Percentiles rank a stretch among this genome's conserved stretches.
Evolutionary conservation across 2,797 vertebrate genomes (phyloP).

Genomic region (Numenius phaeopus): DNA sequence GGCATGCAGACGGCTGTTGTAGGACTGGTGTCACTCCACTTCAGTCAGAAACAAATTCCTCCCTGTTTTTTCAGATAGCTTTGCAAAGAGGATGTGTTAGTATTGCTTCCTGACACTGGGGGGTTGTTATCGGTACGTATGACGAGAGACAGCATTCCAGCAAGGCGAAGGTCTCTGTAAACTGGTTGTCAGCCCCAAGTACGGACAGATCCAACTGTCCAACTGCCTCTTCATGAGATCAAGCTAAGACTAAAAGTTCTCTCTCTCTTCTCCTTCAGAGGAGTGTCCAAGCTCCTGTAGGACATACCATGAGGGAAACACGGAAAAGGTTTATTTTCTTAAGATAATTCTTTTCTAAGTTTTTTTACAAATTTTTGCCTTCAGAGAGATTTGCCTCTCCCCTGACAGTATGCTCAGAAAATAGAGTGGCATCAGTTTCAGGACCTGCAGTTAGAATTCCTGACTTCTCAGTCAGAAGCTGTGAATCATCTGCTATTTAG

Average conservation of each 20-base stretch:
- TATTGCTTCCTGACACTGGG: constrained; percentile 4
- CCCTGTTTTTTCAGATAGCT: background rate
- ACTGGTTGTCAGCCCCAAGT: background rate
- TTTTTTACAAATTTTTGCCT: background rate
- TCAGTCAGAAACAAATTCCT: background rate
- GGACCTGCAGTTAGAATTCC: background rate
- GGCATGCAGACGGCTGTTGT: background rate
- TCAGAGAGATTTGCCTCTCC: background rate
- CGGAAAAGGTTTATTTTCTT: background rate
- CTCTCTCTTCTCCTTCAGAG: background rate
- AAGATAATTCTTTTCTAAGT: background rate
- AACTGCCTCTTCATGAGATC: background rate
- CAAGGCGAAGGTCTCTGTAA: background rate
- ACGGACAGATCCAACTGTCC: background rate
- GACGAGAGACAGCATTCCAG: background rate
- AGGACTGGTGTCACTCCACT: background rate
- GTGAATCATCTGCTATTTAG: background rate
- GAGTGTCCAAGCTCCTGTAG: background rate
- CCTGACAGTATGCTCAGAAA: background rate
- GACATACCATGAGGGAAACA: background rate
- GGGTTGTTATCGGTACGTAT: background rate
- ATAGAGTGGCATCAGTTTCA: background rate
- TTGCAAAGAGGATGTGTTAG: constrained; percentile 9
- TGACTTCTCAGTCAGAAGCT: background rate
- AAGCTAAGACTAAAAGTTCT: background rate